Base-by-base conservation (phyloP, 2,888 invertebrate species). In the Dusona sp. region DNA sequence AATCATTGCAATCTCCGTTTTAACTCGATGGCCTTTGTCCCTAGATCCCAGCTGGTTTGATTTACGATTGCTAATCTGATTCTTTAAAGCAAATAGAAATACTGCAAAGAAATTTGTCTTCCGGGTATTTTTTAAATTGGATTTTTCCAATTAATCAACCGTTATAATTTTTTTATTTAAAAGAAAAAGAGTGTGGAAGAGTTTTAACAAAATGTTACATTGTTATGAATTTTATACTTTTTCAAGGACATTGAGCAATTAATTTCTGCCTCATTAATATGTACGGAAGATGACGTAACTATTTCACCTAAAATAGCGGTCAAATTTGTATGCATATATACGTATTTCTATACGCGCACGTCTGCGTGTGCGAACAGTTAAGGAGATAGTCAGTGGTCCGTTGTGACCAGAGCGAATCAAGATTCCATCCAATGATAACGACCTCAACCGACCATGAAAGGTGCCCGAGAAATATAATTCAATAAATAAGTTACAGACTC, bases 391-490 rank as follows among this genome's bases (percentile, higher is more conserved):
- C 48, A 45, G 45, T 19, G 13, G 45, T 51, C 57, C n/a, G 45
- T 64, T 72, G 61, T 72, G 45, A 54, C 72, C 73, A 73, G 48
- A 78, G 57, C 73, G 61, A 79, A 72, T 83, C 67, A 83, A 38
- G 54, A 79, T 79, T 61, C 65, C 70, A 65, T 78, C 64, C 61
- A 83, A 65, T 51, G 77, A 72, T n/a, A 67, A 75, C 42, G 77
- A 83, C 54, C 72, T 77, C 54, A 48, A 64, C 65, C 36, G 77
- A 51, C 42, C 48, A 61, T 70, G 51, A 80, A 80, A 73, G 45
- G 38, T 75, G 65, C n/a, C 29, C 38, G 51, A 73, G 75, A 75
- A 64, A 61, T 48, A 57, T 42, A 81, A 74, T 74, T 57, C 33
- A 75, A 57, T 48, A 73, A 64, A 67, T 19, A 61, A 61, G 38